Evolutionary conservation across 2,888 invertebrate genomes (phyloP).

Genomic region (Lampropteryx suffumata): DNA sequence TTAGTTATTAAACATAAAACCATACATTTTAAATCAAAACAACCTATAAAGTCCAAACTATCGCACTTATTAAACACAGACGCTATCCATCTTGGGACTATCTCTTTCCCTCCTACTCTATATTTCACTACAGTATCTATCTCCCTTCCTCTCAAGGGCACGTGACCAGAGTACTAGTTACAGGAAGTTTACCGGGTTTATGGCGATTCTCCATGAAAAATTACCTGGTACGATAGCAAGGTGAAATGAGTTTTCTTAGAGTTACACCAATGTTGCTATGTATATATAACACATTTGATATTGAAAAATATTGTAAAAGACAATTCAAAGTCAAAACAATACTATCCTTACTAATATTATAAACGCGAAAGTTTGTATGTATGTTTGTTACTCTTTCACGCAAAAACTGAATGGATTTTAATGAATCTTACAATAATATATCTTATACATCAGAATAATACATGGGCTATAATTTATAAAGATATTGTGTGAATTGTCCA

Average conservation of each 20-base stretch:
- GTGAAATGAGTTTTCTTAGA: conserved; percentile 54
- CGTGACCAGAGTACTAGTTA: conserved; percentile 69
- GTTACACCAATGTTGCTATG: not conserved
- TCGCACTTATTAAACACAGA: conserved; percentile 23
- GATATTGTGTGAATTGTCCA: too few relatives aligned
- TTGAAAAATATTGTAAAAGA: not conserved
- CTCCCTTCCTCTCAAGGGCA: conserved; percentile 43
- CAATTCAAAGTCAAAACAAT: too few relatives aligned
- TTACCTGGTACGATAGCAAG: conserved; percentile 57
- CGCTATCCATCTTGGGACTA: conserved; percentile 49
- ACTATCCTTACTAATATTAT: too few relatives aligned
- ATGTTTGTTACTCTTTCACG: too few relatives aligned
- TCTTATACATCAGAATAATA: too few relatives aligned
- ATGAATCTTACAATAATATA: too few relatives aligned
- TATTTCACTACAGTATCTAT: conserved; percentile 3
- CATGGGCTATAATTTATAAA: too few relatives aligned
- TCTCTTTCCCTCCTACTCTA: conserved; percentile 36
- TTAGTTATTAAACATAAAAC: too few relatives aligned
- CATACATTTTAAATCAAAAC: conserved; percentile 15
- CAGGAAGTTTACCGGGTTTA: conserved; percentile 55
- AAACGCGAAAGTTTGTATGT: too few relatives aligned
- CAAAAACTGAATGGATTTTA: too few relatives aligned
- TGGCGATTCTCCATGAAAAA: conserved; percentile 70
- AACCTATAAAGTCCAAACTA: conserved; percentile 23
- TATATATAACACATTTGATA: conserved; percentile 1